Percentiles rank a stretch among this genome's conserved stretches.
These are phyloP conservation scores for Hiodon alosoides DNA, from an alignment of 2,113 vertebrate genomes.

Conservation along the genomic window DNA sequence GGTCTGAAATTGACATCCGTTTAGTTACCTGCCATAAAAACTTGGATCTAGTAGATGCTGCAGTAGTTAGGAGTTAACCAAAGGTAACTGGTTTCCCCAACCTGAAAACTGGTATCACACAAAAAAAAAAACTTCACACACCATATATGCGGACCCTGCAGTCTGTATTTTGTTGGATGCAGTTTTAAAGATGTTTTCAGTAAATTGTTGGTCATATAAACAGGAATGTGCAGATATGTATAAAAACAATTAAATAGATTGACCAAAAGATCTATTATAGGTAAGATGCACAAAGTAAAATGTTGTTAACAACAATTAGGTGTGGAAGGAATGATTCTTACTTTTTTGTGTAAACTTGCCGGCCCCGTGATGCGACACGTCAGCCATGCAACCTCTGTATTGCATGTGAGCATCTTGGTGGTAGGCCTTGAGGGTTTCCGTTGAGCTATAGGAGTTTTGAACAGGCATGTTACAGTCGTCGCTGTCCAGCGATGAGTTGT, in stretches of 20 bases:
- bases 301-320: not conserved
- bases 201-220: not conserved
- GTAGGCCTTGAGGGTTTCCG: slow-evolving; percentile 74
- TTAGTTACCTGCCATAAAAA: no score
- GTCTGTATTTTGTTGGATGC: no score
- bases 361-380: slow-evolving; percentile 74
- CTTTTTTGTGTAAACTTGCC: slow-evolving; percentile 79
- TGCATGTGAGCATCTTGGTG: slow-evolving; percentile 73
- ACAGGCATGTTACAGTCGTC: slow-evolving; percentile 70
- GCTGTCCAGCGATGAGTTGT: slow-evolving; percentile 73
- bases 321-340: slow-evolving; percentile 38
- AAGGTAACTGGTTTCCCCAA: no score
- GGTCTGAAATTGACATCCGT: no score
- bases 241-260: no score
- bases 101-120: no score
- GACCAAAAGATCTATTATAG: not conserved
- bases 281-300: not conserved
- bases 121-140: no score
- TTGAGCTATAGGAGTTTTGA: slow-evolving; percentile 80
- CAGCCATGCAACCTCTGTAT: slow-evolving; percentile 72
- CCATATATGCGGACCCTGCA: no score
- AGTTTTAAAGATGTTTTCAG: no score
- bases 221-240: not conserved
- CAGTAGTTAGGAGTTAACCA: no score
- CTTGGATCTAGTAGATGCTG: no score